Evolutionary conservation across 2,797 vertebrate genomes (phyloP), one percentile per base, ranked within the genome.

Genomic region (Paratrypauchen microcephalus): DNA sequence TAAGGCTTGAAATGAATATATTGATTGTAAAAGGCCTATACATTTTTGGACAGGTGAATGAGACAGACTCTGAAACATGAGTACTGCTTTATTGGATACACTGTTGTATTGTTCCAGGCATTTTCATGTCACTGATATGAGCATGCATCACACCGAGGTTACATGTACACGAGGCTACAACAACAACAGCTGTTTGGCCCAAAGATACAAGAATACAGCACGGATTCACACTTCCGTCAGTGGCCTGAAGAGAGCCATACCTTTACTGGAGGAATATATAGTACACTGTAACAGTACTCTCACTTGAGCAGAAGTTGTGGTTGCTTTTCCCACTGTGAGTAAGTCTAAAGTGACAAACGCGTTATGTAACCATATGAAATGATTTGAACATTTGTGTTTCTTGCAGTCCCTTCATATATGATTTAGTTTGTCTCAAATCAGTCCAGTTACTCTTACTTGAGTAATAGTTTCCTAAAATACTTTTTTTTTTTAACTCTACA

Each of bases 91-190:
- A 58, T 58, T 58, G 11, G 52, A 30, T 30, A 58, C 56, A 58
- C 56, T 30, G 15, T 58, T 2, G 26, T 28, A 28, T 28, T 16
- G 24, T 58, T 58, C 23, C 18, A 30, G 26, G 13, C 15, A 4
- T 28, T 28, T 26, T 15, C 23, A 57, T 30, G 56, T 58, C 56
- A 58, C 56, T 58, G 56, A 58, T 58, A 58, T 58, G 56, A 58
- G 56, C 56, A 58, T 58, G 56, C 56, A 30, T 30, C 56, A 58
- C 56, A 58, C 16, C 56, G 6, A 58, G 52, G 6, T 18, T 26
- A 28, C 26, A 58, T 5, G 16, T 2, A 58, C 56, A 58, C 56
- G 11, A 58, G 56, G 56, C 56, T 18, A 58, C 56, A 19, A 57
- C 24, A 55, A 55, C 21, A 24, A 23, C 54, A 26, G 26, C 26